Evolutionary conservation across 2,113 vertebrate species (phyloP), one percentile per base, ranked within the genome.

Genomic region (Numida meleagris): DNA sequence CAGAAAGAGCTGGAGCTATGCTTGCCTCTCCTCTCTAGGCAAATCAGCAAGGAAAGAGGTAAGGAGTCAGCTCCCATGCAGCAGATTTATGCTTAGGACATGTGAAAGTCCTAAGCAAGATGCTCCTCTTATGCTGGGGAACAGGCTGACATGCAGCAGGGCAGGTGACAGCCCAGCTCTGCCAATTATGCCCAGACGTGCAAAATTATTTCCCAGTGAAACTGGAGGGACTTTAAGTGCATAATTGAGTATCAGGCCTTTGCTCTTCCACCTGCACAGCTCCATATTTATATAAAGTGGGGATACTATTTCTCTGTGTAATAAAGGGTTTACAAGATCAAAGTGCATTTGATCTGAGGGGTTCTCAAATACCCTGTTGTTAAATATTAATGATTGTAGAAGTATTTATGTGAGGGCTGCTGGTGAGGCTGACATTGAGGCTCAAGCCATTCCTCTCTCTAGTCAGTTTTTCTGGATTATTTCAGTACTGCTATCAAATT

Each of bases 271-370:
- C 23, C 38, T 55, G 25, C 33, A 14, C 12, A 77, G 45, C 9
- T 59, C 63, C 9, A 1, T 38, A n/a, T 34, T 86, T 83, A 29
- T 89, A 73, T 58, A 16, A 89, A 93, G 12, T 10, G 10, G 10
- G n/a, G 16, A 59, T 74, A 78, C 16, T 63, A 71, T 58, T 73
- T 89, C 24, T 45, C 55, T 51, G 5, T 50, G 45, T 89, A 87
- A 59, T 79, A 73, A 91, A 76, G 31, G 24, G 11, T 88, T 93
- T 88, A 65, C 70, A 90, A 74, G 61, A 58, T 73, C 72, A 77
- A 91, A 86, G 31, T 80, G 55, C 55, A 42, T 34, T 80, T 66
- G 1, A 8, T 76, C 63, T 86, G 55, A 80, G 67, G 34, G 31
- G 24, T 86, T 93, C 36, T 88, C 14, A 85, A 62, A 86, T 66